Conservation (phyloP, 2,113 vertebrate genomes). For the Rhea pennata region DNA sequence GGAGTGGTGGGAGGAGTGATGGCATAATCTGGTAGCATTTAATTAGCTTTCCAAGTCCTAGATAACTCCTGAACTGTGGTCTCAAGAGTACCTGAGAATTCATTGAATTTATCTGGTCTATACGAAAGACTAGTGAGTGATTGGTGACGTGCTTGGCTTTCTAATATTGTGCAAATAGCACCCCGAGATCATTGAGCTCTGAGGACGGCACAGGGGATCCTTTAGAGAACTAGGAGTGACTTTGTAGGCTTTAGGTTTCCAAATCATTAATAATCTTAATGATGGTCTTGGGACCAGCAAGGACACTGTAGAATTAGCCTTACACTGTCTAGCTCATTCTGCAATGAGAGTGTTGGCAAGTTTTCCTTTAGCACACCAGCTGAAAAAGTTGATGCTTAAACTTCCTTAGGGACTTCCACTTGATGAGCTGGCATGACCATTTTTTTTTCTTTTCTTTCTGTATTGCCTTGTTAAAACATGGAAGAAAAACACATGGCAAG, state of each 20-base stretch:
- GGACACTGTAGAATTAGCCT: not conserved
- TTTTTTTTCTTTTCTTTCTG: not conserved
- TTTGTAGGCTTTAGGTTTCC: not conserved
- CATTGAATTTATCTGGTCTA: not conserved
- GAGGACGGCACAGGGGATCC: not conserved
- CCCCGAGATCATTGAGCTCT: not conserved
- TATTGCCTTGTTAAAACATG: not conserved
- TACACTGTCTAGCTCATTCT: not conserved
- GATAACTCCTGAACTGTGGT: not conserved
- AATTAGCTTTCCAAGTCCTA: not conserved
- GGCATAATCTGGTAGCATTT: not conserved
- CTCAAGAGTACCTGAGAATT: not conserved
- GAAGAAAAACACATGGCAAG: not conserved
- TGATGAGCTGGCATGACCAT: not conserved
- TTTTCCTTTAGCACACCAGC: not conserved
- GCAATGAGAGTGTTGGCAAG: not conserved
- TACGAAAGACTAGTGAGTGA: not conserved
- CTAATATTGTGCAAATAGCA: not conserved
- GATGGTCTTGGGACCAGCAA: not conserved
- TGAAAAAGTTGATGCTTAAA: not conserved
- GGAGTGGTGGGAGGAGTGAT: not conserved
- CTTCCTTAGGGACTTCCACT: not conserved
- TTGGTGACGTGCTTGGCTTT: not conserved
- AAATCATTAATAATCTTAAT: not conserved
- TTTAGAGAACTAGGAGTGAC: not conserved